Conservation (phyloP, 2,113 vertebrate species). For the Coptodon bakossiorum region DNA sequence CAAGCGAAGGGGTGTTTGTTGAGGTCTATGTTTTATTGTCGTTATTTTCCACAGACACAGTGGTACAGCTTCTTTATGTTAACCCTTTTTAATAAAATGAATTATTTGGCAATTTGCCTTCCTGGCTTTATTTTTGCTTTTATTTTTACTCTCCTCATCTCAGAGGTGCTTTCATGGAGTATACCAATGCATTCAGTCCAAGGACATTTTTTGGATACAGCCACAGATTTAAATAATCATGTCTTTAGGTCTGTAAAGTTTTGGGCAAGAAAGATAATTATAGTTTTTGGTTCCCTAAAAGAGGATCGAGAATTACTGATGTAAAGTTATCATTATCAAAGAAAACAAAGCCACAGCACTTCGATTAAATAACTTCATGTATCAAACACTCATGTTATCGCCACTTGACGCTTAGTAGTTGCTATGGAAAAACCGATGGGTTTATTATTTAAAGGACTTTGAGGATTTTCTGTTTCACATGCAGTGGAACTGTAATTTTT, state of each 20-base stretch:
- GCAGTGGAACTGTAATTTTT: not conserved
- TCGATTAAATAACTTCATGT: not conserved
- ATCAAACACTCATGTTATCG: not conserved
- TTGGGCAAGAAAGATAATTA: not conserved
- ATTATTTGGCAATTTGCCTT: not conserved
- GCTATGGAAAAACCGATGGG: not conserved
- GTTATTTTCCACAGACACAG: not conserved
- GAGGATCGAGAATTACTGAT: not conserved
- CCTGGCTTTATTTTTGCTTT: not conserved
- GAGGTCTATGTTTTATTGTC: accelerated
- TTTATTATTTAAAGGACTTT: not conserved
- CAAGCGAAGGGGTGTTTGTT: accelerated
- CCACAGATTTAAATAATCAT: not conserved
- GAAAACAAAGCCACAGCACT: not conserved
- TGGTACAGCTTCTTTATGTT: not conserved
- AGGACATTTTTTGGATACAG: not conserved
- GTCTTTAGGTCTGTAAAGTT: not conserved
- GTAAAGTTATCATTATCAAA: not conserved
- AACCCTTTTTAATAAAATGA: not conserved
- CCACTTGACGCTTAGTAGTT: not conserved
- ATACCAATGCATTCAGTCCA: not conserved
- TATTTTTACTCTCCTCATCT: not conserved
- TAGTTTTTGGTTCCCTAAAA: not conserved
- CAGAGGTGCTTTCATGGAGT: not conserved
- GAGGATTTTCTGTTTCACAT: not conserved